Conservation (phyloP, 2,888 invertebrate species). For the Habrosyne pyritoides region DNA sequence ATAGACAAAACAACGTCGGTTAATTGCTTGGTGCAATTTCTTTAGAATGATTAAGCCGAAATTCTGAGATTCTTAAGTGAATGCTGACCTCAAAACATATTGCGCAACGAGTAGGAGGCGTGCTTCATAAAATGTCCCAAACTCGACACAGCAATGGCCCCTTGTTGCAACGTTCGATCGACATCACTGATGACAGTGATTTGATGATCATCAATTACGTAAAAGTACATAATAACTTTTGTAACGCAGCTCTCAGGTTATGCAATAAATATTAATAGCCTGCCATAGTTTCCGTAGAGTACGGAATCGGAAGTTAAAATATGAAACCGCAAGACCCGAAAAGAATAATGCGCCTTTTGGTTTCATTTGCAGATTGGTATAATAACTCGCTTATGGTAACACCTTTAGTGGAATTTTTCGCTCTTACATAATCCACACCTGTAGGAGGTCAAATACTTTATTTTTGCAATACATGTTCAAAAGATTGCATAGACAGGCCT, state of each 20-base stretch:
- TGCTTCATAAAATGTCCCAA: constrained; percentile 3
- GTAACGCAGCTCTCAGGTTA: not conserved
- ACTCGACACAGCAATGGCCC: not conserved
- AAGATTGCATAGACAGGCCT: not conserved
- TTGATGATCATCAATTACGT: not conserved
- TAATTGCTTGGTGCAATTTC: too few relatives aligned
- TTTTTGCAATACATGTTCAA: too few relatives aligned
- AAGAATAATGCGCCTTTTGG: not conserved
- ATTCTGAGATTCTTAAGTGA: not conserved
- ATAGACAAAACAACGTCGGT: too few relatives aligned
- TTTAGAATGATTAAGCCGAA: too few relatives aligned
- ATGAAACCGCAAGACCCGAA: too few relatives aligned
- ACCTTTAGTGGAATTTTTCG: not conserved
- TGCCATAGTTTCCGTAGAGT: too few relatives aligned
- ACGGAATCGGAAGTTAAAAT: too few relatives aligned
- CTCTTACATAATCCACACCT: not conserved
- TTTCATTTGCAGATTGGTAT: not conserved
- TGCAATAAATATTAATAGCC: not conserved
- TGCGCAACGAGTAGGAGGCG: not conserved
- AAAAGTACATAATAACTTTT: not conserved
- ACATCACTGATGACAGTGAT: not conserved
- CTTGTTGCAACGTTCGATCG: not conserved
- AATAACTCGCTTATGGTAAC: not conserved
- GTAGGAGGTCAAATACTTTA: not conserved
- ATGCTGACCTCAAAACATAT: not conserved